phyloP scores from a whole-genome alignment of 2,888 invertebrate species.

The Acanthosepion pharaonis region DNA sequence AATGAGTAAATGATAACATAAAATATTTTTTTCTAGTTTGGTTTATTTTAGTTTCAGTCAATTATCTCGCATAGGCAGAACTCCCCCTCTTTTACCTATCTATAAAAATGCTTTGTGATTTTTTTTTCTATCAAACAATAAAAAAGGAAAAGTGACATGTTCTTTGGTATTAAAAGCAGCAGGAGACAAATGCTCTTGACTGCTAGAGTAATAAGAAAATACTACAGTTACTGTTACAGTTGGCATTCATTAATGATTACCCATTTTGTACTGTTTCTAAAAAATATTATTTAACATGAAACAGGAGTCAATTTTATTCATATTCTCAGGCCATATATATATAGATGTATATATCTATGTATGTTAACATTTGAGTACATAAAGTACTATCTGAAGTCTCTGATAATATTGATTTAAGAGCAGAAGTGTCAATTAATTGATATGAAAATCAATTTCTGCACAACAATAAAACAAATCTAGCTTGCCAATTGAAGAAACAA shows the following conservation, averaged over 20 bases:
- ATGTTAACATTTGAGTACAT: not conserved
- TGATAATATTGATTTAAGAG: not conserved
- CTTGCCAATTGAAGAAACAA: not conserved
- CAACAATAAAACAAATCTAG: not conserved
- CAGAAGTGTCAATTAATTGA: not conserved
- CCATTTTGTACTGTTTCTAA: no score
- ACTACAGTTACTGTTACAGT: not conserved
- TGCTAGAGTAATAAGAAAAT: not conserved
- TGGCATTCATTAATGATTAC: not conserved
- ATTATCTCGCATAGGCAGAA: not conserved
- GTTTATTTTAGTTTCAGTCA: not conserved
- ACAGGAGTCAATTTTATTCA: no score
- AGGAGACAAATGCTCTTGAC: not conserved
- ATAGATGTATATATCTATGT: not conserved
- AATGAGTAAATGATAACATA: no score
- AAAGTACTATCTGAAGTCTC: not conserved
- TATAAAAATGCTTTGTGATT: not conserved
- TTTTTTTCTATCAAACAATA: not conserved
- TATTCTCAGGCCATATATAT: no score
- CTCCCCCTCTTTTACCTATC: not conserved
- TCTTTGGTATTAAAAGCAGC: not conserved
- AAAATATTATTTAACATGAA: no score
- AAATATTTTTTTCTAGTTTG: not conserved
- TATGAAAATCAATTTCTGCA: not conserved
- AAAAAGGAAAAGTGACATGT: not conserved